Conservation (phyloP, 2,888 invertebrate genomes). For the Papilio gigon region DNA sequence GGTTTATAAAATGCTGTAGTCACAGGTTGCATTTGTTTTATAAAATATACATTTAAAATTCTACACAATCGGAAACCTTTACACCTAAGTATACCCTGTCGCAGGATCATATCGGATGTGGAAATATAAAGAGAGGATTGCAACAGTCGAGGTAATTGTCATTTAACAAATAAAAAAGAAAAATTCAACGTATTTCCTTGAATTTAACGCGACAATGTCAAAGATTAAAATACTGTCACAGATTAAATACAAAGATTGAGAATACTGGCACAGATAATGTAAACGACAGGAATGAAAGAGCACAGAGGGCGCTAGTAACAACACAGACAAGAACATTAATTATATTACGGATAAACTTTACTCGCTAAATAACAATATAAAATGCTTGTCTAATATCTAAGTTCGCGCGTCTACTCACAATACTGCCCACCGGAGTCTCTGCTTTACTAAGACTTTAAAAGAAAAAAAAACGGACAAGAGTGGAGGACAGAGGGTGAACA, state of each 20-base stretch:
- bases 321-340: constrained; percentile 39
- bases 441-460: neutral
- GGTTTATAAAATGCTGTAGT: constrained; percentile 10
- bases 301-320: constrained; percentile 28
- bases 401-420: constrained; percentile 58
- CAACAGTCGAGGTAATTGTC: neutral
- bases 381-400: constrained; percentile 75
- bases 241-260: constrained; percentile 18
- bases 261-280: constrained; percentile 21
- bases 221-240: constrained; percentile 31
- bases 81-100: constrained; percentile 61
- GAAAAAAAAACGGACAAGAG: neutral
- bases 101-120: constrained; percentile 49
- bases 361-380: constrained; percentile 60
- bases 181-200: neutral
- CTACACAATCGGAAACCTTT: constrained; percentile 19
- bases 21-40: neutral
- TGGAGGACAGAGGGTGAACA: neutral
- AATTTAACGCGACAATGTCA: constrained; percentile 4
- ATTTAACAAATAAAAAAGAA: neutral
- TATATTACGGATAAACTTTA: constrained; percentile 42
- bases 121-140: constrained; percentile 22
- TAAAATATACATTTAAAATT: constrained; percentile 8
- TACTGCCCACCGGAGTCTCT: constrained; percentile 49
- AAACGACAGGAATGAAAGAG: constrained; percentile 15